These are phyloP conservation scores for Leptopilina myrica DNA, from an alignment of 2,888 invertebrate genomes.

Conservation along the genomic window DNA sequence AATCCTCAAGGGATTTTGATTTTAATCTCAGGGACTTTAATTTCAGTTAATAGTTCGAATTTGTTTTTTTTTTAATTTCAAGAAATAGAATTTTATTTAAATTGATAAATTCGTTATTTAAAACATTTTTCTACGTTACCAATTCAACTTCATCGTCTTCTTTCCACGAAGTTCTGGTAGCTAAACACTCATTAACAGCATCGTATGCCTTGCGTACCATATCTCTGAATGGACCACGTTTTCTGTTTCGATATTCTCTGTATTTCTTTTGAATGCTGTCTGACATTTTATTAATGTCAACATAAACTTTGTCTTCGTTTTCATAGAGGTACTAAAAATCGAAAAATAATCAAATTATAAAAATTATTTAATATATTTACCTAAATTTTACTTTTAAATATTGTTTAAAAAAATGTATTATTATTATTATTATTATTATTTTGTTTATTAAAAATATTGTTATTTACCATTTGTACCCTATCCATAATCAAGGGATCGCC, in stretches of 20 bases:
- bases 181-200: constrained; percentile 78
- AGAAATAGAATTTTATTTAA: no score
- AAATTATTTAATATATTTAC: no score
- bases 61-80: no score
- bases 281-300: constrained; percentile 91
- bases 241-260: constrained; percentile 88
- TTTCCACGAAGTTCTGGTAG: constrained; percentile 76
- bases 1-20: no score
- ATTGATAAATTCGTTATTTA: neutral
- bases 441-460: neutral
- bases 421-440: no score
- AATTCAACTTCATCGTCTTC: constrained; percentile 73
- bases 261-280: constrained; percentile 86
- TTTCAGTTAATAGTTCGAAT: no score
- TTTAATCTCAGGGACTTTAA: no score
- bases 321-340: constrained; percentile 85
- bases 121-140: constrained; percentile 70
- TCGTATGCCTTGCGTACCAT: constrained; percentile 85
- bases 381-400: no score
- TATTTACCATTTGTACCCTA: constrained; percentile 78
- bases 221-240: constrained; percentile 87
- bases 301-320: constrained; percentile 87
- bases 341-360: neutral
- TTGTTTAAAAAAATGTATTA: neutral
- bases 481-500: constrained; percentile 77